Percentiles rank a stretch among this genome's conserved stretches.
These are phyloP conservation scores for Climacteris rufus DNA, from an alignment of 2,113 vertebrate genomes.

Conservation along the genomic window DNA sequence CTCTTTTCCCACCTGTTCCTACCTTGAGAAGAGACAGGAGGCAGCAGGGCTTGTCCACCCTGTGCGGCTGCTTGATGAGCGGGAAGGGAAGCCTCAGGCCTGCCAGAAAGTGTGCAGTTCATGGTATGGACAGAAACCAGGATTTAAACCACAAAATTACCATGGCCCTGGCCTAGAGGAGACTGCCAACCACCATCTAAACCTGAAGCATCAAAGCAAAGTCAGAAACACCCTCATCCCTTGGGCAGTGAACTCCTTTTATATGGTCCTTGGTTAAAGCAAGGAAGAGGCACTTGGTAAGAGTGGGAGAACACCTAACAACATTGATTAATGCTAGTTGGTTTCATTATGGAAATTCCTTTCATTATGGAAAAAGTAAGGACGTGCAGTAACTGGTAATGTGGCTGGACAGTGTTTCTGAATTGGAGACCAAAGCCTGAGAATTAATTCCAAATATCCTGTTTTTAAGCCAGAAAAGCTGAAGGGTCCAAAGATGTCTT, in stretches of 20 bases:
- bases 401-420: not conserved
- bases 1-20: not conserved
- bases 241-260: not conserved
- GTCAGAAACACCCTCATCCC: not conserved
- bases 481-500: not conserved
- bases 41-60: not conserved
- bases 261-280: not conserved
- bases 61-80: not conserved
- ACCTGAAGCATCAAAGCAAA: not conserved
- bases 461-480: not conserved
- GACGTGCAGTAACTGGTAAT: not conserved
- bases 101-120: fast-evolving
- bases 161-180: fast-evolving
- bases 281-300: not conserved
- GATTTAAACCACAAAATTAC: not conserved
- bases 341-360: not conserved
- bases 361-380: not conserved
- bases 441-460: not conserved
- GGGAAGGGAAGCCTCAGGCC: not conserved
- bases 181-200: not conserved
- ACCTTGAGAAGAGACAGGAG: not conserved
- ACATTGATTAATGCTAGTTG: not conserved
- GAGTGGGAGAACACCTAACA: not conserved
- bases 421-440: not conserved
- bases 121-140: not conserved